Conservation (phyloP, 2,797 vertebrate genomes). For the Cheirogaleus major region DNA sequence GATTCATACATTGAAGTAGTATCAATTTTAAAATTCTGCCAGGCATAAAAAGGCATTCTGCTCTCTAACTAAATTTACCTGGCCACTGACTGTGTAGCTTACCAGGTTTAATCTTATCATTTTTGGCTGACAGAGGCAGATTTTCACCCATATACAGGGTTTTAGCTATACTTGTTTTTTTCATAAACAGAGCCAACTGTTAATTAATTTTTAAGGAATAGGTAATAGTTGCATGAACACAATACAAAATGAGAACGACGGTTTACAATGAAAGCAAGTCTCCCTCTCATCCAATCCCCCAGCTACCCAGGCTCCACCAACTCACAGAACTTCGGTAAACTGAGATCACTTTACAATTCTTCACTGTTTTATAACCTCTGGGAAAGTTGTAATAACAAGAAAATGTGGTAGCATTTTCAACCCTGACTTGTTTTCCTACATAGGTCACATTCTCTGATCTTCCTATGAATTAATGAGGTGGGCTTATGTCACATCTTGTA, state of each 20-base stretch:
- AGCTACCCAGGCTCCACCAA: neutral
- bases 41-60: constrained; percentile 68
- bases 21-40: constrained; percentile 73
- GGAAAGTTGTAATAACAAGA: neutral
- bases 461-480: neutral
- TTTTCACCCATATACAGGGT: neutral
- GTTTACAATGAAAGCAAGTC: neutral
- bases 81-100: constrained; percentile 20
- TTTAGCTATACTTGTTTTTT: constrained; percentile 23
- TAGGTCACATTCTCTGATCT: neutral
- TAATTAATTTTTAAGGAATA: constrained; percentile 58
- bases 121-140: constrained; percentile 37
- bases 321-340: neutral
- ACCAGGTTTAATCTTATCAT: constrained; percentile 38
- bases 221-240: neutral
- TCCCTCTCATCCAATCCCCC: neutral
- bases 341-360: neutral
- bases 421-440: neutral
- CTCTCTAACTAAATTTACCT: constrained; percentile 68
- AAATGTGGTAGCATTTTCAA: neutral
- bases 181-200: constrained; percentile 28
- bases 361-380: neutral
- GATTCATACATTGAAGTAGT: constrained; percentile 62
- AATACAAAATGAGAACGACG: neutral
- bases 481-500: neutral